These are phyloP conservation scores for Ichneumon xanthorius DNA, from an alignment of 2,888 invertebrate genomes.

Conservation along the genomic window DNA sequence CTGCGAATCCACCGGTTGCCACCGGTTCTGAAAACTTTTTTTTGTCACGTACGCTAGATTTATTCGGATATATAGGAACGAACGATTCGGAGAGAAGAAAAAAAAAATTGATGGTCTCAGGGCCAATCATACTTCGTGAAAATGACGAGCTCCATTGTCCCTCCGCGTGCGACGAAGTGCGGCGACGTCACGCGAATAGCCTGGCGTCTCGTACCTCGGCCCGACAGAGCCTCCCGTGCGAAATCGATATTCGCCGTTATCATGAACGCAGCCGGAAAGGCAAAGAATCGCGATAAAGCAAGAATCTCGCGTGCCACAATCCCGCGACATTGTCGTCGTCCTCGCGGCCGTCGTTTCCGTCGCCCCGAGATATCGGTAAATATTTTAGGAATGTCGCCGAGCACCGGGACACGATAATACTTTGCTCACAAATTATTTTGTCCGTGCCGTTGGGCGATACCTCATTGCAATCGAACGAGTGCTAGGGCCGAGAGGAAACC, in stretches of 20 bases:
- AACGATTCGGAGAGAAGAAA: conserved; percentile 8
- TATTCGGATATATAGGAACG: conserved; percentile 50
- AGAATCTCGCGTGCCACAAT: conserved; percentile 62
- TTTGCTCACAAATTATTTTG: conserved; percentile 49
- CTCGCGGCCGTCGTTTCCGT: conserved; percentile 13
- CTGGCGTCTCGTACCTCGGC: conserved; percentile 37
- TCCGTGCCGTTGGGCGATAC: background rate
- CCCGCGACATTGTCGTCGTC: conserved; percentile 48
- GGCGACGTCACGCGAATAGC: conserved; percentile 61
- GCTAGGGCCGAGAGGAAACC: background rate
- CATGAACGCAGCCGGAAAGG: conserved; percentile 30
- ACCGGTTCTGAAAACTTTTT: conserved; percentile 33
- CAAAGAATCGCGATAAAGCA: conserved; percentile 54
- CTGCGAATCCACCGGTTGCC: background rate
- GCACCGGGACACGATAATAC: conserved; percentile 40
- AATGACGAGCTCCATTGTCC: conserved; percentile 55
- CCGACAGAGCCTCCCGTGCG: conserved; percentile 38
- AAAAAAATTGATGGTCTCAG: conserved; percentile 39
- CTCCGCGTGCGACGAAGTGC: conserved; percentile 53
- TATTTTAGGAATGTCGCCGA: conserved; percentile 55
- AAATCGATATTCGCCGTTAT: conserved; percentile 63
- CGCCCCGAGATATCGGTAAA: conserved; percentile 48
- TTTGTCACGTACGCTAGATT: conserved; percentile 18
- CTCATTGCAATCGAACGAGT: conserved; percentile 15
- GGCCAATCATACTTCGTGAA: conserved; percentile 59